Base-by-base conservation (phyloP, 2,888 invertebrate genomes). In the Ichneumon xanthorius region DNA sequence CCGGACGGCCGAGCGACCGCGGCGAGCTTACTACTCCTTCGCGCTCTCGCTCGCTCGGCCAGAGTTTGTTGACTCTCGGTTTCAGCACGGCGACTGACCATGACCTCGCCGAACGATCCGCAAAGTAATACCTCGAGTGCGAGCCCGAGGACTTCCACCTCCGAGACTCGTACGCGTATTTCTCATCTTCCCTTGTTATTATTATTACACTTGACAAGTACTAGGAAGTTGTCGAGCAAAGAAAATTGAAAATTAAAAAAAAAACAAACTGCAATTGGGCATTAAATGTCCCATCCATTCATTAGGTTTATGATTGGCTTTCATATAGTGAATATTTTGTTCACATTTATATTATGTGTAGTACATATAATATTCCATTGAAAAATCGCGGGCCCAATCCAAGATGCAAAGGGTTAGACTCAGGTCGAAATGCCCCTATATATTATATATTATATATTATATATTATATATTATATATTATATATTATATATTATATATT, bases 41-140 rank as follows among this genome's bases (percentile, higher is more conserved):
- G 76, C 53, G 61, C 53, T 58, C 65, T 76, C 65, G 45, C 73
- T 75, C 65, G 19, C 53, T 58, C 58, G 63, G 50, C 88, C 87
- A 90, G 93, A 93, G 93, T 93, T 93, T 93, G 92, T 93, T 93
- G 93, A 93, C 93, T 93, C 93, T 93, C 93, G 88, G 92, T 93
- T 93, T 93, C 93, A 93, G 91, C 91, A 88, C 91, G 89, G 87
- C 91, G 90, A 89, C 93, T 93, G 93, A 93, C 93, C 93, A 93
- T 93, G 93, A 93, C 93, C 93, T 93, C 92, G 89, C 91, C 92
- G 90, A 93, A 93, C 92, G 90, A 92, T 91, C 89, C 91, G 90
- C 91, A 88, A 91, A 90, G 92, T 91, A 90, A 91, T 90, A 89
- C 89, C 88, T 58, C 68, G 68, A 72, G 53, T 53, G 88, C 89